phyloP scores from a whole-genome alignment of 2,888 invertebrate species.

The Andricus curvator region DNA sequence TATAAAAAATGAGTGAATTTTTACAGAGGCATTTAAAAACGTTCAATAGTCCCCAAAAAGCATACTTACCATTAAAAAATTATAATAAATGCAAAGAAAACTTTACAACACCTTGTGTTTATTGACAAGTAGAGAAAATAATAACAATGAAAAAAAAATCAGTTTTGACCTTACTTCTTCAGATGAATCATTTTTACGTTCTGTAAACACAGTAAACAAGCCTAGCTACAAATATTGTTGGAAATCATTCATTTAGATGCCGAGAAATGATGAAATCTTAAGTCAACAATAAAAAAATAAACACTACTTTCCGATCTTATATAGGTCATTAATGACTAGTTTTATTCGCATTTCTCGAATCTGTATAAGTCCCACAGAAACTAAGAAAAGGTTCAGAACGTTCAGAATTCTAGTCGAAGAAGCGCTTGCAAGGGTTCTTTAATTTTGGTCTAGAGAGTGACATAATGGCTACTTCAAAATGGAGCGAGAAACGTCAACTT shows the following conservation, averaged over 20 bases:
- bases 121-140: neutral
- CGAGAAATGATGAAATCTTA: neutral
- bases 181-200: neutral
- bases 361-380: neutral
- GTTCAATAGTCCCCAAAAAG: no score
- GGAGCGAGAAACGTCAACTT: conserved; percentile 24
- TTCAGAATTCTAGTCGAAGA: conserved; percentile 1
- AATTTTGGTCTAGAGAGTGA: conserved; percentile 5
- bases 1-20: neutral
- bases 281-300: conserved; percentile 4
- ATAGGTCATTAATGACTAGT: neutral
- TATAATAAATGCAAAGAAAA: neutral
- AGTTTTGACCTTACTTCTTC: neutral
- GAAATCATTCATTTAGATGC: neutral
- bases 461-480: conserved; percentile 36
- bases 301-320: neutral
- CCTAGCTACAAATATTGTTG: neutral
- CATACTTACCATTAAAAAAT: neutral
- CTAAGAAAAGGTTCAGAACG: neutral
- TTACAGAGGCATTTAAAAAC: no score
- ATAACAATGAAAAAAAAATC: neutral
- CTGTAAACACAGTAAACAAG: neutral
- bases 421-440: conserved; percentile 31
- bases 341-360: neutral
- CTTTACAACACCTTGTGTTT: neutral